Base-by-base conservation (phyloP, 53 echinoderm and acorn worm genomes). In the Echinometra lucunter region DNA sequence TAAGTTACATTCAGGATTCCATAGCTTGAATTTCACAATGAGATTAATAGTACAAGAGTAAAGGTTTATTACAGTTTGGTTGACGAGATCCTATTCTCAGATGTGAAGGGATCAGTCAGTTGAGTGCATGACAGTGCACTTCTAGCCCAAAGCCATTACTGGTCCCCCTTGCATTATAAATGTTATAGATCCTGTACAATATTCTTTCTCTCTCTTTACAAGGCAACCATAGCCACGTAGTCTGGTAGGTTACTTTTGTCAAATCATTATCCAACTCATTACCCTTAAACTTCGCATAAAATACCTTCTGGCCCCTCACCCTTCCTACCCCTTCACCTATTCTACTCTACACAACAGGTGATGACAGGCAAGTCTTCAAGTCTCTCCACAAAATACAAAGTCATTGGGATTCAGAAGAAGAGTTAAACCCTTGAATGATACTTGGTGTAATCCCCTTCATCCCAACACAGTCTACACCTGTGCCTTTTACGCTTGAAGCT, bases 371-470 rank as follows among this genome's bases (percentile, higher is more conserved):
- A 49, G 37, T 32, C n/a, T 3, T 89, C 58, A 60, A 89, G 85
- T 85, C 49, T 85, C 27, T 85, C 57, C 57, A 63, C 89, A 89
- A 89, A 60, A 60, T 45, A 58, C 89, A 89, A 89, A 89, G 89
- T 89, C 89, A 89, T 89, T 85, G n/a, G 0, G 44, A 85, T 47
- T 49, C n/a, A 1, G 30, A 27, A 85, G 47, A n/a, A 85, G 85
- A 85, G 47, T 10, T 85, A 30, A 49, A 85, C 49, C 49, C 28
- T 45, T 85, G 53, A 16, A 85, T 53, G 10, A 45, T 85, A n/a
- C 2, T 78, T 85, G 28, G 85, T 53, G 85, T 85, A 85, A 49
- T 49, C 3, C 85, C 49, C 85, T 53, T 49, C 28, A 85, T 85
- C 44, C 81, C 85, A 44, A 82, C 44, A 85, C 27, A 47, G 85